Conservation (phyloP, 2,888 invertebrate genomes). For the Hofmannophila pseudospretella region DNA sequence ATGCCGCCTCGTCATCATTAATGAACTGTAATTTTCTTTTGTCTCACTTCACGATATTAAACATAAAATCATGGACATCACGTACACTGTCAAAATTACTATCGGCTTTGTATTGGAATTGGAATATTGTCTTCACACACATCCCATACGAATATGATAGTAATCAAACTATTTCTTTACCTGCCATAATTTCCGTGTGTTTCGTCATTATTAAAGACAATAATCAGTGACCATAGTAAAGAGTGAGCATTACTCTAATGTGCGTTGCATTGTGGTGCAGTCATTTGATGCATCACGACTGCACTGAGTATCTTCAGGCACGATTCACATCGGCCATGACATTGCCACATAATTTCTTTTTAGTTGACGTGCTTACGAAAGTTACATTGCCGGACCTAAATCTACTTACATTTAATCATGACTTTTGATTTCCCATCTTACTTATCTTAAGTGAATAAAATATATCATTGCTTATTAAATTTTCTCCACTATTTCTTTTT, state of each 20-base stretch:
- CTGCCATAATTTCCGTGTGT: slow-evolving; percentile 32
- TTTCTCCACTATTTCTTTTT: no score
- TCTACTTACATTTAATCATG: slow-evolving; percentile 10
- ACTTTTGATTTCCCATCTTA: slow-evolving; percentile 6
- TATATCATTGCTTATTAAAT: no score
- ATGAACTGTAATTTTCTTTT: no score
- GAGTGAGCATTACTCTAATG: slow-evolving; percentile 58
- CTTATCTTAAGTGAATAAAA: no score
- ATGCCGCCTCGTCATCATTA: no score
- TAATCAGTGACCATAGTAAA: slow-evolving; percentile 45
- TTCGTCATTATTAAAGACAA: slow-evolving; percentile 56
- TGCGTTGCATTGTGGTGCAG: slow-evolving; percentile 46
- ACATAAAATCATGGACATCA: no score
- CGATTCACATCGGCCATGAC: slow-evolving; percentile 62
- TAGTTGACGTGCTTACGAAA: slow-evolving; percentile 41
- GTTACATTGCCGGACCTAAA: slow-evolving; percentile 16
- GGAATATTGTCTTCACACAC: slow-evolving; percentile 5
- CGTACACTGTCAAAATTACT: not conserved
- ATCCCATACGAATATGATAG: not conserved
- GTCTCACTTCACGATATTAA: no score
- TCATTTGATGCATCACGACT: slow-evolving; percentile 61
- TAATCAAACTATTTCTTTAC: slow-evolving; percentile 4
- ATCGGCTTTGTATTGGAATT: not conserved
- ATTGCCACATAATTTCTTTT: slow-evolving; percentile 54
- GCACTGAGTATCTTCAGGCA: slow-evolving; percentile 36